A percentile compares a stretch with the other conserved stretches of the same genome.
Evolutionary conservation across 2,113 vertebrate genomes (phyloP).

Genomic region (Heliornis fulica): DNA sequence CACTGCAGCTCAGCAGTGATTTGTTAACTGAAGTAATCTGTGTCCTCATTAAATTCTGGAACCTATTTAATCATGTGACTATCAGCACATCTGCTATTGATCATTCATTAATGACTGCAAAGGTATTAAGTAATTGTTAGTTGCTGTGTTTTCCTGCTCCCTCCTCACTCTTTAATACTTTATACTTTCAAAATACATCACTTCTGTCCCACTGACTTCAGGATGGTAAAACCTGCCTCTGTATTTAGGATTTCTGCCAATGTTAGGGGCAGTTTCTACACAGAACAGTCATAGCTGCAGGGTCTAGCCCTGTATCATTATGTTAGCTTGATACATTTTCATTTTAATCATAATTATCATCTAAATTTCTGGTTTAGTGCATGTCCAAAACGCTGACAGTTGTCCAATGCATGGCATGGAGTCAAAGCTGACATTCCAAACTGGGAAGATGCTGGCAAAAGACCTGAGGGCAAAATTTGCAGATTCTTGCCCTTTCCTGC

Average conservation of each 20-base stretch:
- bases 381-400: background rate
- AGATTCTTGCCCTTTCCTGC: background rate
- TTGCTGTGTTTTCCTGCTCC: background rate
- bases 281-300: background rate
- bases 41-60: background rate
- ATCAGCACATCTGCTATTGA: background rate
- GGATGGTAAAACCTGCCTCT: background rate
- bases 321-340: background rate
- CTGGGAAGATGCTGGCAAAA: background rate
- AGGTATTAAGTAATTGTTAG: background rate
- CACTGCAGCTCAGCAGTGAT: background rate
- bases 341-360: background rate
- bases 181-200: background rate
- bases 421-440: background rate
- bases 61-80: background rate
- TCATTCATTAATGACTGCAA: background rate
- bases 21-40: background rate
- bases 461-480: background rate
- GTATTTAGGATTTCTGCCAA: background rate
- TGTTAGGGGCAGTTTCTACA: background rate
- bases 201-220: background rate
- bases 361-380: background rate
- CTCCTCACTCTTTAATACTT: background rate
- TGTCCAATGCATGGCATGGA: rapidly evolving
- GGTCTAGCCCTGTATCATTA: background rate